Percentiles rank a stretch among this genome's conserved stretches.
phyloP scores from a whole-genome alignment of 2,113 vertebrate genomes.

The Psittacara wagleri region DNA sequence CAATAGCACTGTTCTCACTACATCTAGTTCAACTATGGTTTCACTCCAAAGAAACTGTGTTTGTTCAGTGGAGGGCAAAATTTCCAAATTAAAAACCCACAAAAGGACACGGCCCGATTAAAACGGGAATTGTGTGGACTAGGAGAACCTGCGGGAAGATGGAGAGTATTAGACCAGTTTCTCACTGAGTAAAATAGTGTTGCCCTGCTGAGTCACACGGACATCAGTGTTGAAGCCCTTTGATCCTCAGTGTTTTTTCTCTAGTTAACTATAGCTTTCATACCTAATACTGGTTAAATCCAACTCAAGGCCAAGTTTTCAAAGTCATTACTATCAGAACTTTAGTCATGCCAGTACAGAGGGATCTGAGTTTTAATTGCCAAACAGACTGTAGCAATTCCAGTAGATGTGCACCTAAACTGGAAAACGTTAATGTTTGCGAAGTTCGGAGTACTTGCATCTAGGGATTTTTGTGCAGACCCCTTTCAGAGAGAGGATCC shows the following conservation, averaged over 20 bases:
- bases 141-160: not conserved
- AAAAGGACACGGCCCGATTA: not conserved
- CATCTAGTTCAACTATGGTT: not conserved
- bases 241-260: not conserved
- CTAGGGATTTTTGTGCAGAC: not conserved
- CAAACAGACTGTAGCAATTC: not conserved
- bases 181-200: not conserved
- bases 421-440: not conserved
- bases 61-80: not conserved
- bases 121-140: not conserved
- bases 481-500: not conserved
- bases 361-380: not conserved
- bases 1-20: not conserved
- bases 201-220: not conserved
- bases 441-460: not conserved
- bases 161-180: not conserved
- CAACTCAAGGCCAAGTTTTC: not conserved
- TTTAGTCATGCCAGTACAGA: not conserved
- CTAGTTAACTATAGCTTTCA: not conserved
- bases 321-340: not conserved
- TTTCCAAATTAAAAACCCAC: conserved; percentile 18
- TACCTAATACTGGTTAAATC: not conserved
- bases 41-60: not conserved
- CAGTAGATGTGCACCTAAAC: not conserved
- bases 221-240: not conserved